Base-by-base conservation (phyloP, 2,888 invertebrate species). In the Spisula solida region DNA sequence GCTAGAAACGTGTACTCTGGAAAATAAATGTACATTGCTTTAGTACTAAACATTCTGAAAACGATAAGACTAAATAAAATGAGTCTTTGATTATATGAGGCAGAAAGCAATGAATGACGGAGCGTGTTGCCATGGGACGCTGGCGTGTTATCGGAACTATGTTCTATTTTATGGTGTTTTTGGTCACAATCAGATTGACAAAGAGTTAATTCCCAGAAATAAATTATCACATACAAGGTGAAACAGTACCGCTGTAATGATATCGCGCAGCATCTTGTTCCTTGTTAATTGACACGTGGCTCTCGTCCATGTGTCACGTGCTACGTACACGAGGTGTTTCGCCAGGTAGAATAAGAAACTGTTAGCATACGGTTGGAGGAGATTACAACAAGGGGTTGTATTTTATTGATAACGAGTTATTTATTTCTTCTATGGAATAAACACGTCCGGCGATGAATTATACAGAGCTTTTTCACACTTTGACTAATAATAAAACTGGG, bases 111-210 rank as follows among this genome's bases (percentile, higher is more conserved):
- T 56, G 56, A 34, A 55, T 55, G 20, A 0, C 25, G 78, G 31
- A 78, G 85, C 78, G 85, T 78, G 56, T 78, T 78, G 75, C 66
- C 51, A 79, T 79, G 75, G 29, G 25, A 85, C 34, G 79, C 34
- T 79, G 56, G 55, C 78, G 79, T 56, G 75, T 75, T 25, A 29
- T 31, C 48, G 60, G 83, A 75, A 48, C 29, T 34, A 51, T 75
- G 70, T 83, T 83, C 78, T 79, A 85, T 85, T 85, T 85, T 51
- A 85, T 85, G 85, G 85, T 25, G 56, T 85, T 85, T 85, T 78
- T n/a, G 29, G 79, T 51, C 78, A 85, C 85, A 85, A 78, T 85
- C 55, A 79, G 79, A 85, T 79, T 25, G 34, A 41, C 29, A 18
- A 56, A 51, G 51, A 51, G 51, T 51, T 85, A 75, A 75, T 85